Percentiles rank a stretch among this genome's conserved stretches.
phyloP scores from a whole-genome alignment of 2,113 vertebrate species.

The Dipodomys merriami region DNA sequence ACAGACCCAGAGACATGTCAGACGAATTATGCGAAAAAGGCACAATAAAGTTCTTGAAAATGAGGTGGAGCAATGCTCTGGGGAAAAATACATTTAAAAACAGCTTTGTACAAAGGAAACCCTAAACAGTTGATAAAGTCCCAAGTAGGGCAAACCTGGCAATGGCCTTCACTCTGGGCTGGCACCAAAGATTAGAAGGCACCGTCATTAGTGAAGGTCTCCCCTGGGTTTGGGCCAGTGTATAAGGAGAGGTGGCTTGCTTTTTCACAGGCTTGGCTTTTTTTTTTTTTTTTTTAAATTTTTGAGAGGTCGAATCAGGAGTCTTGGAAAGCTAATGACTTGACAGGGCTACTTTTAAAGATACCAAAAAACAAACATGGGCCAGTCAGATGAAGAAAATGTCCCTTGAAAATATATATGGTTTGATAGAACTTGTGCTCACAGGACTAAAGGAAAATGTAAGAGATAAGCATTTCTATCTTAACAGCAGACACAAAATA shows the following conservation, averaged over 20 bases:
- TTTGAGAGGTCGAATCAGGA: too few relatives aligned
- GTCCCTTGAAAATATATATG: not conserved
- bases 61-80: not conserved
- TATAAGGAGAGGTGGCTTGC: not conserved
- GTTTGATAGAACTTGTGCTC: not conserved
- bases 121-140: not conserved
- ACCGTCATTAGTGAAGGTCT: not conserved
- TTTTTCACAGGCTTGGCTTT: not conserved
- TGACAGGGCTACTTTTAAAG: too few relatives aligned
- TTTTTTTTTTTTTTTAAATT: too few relatives aligned
- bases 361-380: not conserved
- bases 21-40: not conserved
- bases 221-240: not conserved
- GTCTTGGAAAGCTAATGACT: too few relatives aligned
- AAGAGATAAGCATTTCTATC: too few relatives aligned
- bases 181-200: not conserved
- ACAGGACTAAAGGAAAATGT: not conserved
- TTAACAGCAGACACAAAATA: not conserved
- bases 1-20: not conserved
- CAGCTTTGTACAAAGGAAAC: not conserved
- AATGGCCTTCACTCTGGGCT: not conserved
- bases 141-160: not conserved
- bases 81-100: not conserved
- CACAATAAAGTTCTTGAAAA: not conserved
- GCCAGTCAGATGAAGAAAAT: not conserved